A percentile compares a stretch with the other conserved stretches of the same genome.
phyloP scores from a whole-genome alignment of 2,113 vertebrate species.

The Crotalus horridus region DNA sequence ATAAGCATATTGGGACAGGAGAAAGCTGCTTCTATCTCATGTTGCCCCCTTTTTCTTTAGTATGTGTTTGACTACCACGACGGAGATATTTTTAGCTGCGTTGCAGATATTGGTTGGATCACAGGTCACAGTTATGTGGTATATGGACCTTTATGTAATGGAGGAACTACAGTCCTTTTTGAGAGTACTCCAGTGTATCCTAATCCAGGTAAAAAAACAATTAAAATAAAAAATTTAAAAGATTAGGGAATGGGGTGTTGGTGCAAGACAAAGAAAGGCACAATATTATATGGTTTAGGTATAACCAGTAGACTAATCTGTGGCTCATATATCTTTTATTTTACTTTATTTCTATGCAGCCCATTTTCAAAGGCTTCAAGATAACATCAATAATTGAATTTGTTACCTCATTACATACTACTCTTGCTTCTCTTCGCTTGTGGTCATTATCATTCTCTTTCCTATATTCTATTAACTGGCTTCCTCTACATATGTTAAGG shows the following conservation, averaged over 20 bases:
- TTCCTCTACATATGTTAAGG: neutral
- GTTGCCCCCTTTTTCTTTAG: slow-evolving; percentile 54
- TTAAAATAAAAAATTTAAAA: neutral
- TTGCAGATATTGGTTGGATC: slow-evolving; percentile 84
- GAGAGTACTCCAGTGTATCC: slow-evolving; percentile 79
- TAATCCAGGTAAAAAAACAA: slow-evolving; percentile 60
- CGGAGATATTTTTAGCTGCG: slow-evolving; percentile 77
- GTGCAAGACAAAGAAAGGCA: neutral
- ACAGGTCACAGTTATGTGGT: slow-evolving; percentile 79
- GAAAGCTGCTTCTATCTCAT: neutral
- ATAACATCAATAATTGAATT: neutral
- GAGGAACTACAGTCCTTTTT: slow-evolving; percentile 79
- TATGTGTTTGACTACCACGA: slow-evolving; percentile 79
- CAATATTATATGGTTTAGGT: neutral
- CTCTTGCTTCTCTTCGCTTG: neutral
- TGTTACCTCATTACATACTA: neutral
- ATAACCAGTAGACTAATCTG: neutral
- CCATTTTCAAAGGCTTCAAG: neutral
- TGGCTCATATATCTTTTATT: neutral
- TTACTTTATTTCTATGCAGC: neutral
- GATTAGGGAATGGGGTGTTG: neutral
- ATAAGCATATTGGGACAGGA: rapidly evolving
- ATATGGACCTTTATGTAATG: slow-evolving; percentile 79
- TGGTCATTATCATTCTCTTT: neutral
- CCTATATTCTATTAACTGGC: neutral